A percentile compares a stretch with the other conserved stretches of the same genome.
Evolutionary conservation across 2,888 invertebrate species (phyloP).

Genomic region (Amphipyra tragopoginis): DNA sequence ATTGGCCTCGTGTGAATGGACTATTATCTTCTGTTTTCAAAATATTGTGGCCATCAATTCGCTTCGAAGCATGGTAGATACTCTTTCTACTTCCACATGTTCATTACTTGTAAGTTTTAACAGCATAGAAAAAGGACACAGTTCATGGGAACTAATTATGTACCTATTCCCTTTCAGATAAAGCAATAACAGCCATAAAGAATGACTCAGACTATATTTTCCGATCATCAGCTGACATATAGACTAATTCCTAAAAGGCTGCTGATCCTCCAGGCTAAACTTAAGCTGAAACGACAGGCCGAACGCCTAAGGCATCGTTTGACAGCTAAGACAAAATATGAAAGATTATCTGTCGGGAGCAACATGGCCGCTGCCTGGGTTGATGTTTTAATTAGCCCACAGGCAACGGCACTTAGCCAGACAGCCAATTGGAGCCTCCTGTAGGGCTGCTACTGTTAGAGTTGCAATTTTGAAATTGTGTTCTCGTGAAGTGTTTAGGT

Average conservation of each 20-base stretch:
- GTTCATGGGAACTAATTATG: no score
- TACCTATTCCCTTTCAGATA: neutral
- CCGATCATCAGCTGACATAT: conserved; percentile 28
- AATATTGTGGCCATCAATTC: no score
- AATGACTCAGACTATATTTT: conserved; percentile 7
- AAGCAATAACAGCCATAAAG: neutral
- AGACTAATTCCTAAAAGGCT: conserved; percentile 41
- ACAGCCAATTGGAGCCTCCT: conserved; percentile 74
- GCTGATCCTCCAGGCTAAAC: conserved; percentile 27
- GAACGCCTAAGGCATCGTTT: conserved; percentile 64
- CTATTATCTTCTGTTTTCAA: no score
- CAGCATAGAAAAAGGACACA: no score
- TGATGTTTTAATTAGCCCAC: conserved; percentile 89
- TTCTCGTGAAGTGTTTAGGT: neutral
- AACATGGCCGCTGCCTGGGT: conserved; percentile 71
- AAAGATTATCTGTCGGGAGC: conserved; percentile 80
- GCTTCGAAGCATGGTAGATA: no score
- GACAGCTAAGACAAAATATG: conserved; percentile 88
- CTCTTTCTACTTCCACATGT: no score
- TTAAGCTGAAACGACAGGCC: conserved; percentile 34
- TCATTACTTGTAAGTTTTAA: no score
- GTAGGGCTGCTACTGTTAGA: conserved; percentile 69
- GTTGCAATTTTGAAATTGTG: neutral
- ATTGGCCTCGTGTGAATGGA: no score
- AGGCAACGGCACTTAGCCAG: conserved; percentile 82